Conservation (phyloP, 2,797 vertebrate genomes). For the Urosaurus nigricauda region DNA sequence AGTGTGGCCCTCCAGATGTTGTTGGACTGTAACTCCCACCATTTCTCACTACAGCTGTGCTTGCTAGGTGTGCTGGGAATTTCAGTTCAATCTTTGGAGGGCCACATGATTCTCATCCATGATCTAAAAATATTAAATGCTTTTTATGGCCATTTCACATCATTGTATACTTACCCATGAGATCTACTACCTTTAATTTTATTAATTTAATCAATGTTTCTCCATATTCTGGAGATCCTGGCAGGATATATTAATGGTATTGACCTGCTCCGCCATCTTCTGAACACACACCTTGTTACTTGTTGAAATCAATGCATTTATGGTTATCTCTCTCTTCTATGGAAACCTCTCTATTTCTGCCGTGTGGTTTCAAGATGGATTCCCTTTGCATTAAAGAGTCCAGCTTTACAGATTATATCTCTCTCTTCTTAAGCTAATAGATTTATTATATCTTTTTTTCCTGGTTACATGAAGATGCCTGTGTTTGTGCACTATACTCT, state of each 20-base stretch:
- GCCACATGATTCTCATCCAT: no score
- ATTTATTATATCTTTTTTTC: constrained; percentile 48
- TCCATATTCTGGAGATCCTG: not conserved
- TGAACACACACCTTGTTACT: not conserved
- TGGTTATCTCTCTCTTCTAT: not conserved
- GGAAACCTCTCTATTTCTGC: constrained; percentile 40
- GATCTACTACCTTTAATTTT: not conserved
- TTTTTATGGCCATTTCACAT: no score
- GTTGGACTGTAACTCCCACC: no score
- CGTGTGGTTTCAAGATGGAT: constrained; percentile 14
- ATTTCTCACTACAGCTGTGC: no score
- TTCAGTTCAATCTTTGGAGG: no score
- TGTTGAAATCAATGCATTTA: not conserved
- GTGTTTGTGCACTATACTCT: not conserved
- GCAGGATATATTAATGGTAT: constrained; percentile 3
- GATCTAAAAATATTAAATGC: no score
- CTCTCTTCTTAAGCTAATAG: constrained; percentile 40
- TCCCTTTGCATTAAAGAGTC: constrained; percentile 43
- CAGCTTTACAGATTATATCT: constrained; percentile 2
- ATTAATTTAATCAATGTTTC: not conserved
- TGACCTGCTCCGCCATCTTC: not conserved
- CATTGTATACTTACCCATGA: not conserved
- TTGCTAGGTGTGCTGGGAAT: no score
- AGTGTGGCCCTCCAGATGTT: no score
- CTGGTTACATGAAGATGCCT: constrained; percentile 15